A percentile compares a stretch with the other conserved stretches of the same genome.
These are phyloP conservation scores for Neoniphon sammara DNA, from an alignment of 2,797 vertebrate genomes.

Conservation along the genomic window DNA sequence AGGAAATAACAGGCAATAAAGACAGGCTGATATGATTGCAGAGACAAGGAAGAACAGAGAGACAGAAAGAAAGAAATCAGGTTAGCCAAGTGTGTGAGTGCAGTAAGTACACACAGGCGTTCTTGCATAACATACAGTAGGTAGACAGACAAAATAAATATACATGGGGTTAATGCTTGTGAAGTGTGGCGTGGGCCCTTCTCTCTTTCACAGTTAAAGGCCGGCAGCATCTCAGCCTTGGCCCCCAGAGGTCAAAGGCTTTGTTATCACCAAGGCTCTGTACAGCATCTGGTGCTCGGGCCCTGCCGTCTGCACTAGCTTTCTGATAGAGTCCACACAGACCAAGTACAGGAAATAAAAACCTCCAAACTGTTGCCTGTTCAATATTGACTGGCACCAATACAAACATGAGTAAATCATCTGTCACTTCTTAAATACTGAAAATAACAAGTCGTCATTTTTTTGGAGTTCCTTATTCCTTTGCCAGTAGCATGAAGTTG, in stretches of 20 bases:
- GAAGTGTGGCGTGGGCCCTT: no score
- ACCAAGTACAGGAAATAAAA: not conserved
- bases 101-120: not conserved
- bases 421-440: not conserved
- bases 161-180: no score
- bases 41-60: not conserved
- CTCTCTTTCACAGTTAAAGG: no score
- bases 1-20: not conserved
- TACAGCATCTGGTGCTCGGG: slow-evolving; percentile 16
- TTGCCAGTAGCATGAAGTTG: not conserved
- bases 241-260: no score
- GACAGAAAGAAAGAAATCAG: not conserved
- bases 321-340: not conserved
- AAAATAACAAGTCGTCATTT: not conserved
- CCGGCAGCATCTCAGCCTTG: not conserved
- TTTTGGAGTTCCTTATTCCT: not conserved
- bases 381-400: not conserved
- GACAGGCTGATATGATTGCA: not conserved
- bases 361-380: not conserved
- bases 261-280: not conserved
- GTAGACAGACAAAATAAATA: no score
- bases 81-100: not conserved
- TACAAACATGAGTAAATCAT: no score
- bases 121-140: not conserved
- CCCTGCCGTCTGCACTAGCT: not conserved